Evolutionary conservation across 2,888 invertebrate genomes (phyloP).

Genomic region (Julus scanicus): DNA sequence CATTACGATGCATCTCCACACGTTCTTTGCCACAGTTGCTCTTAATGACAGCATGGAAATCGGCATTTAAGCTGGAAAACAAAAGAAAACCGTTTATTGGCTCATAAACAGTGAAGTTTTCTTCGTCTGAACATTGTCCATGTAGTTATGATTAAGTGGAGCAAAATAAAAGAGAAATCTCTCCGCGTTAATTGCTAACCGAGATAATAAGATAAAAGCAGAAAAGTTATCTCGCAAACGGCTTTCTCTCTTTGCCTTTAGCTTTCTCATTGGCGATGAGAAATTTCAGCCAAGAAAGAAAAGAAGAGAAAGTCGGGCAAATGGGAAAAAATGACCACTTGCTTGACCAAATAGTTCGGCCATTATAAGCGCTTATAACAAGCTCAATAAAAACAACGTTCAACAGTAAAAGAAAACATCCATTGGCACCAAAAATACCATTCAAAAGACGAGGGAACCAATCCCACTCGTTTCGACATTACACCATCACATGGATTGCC

Average conservation of each 20-base stretch:
- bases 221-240: constrained; percentile 7
- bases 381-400: not conserved
- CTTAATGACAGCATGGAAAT: constrained; percentile 28
- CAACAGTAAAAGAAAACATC: not conserved
- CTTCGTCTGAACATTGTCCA: constrained; percentile 11
- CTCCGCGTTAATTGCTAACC: constrained; percentile 33
- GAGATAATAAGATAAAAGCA: constrained; percentile 33
- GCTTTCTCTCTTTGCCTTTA: not conserved
- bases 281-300: not conserved
- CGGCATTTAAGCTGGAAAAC: constrained; percentile 19
- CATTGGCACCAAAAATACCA: not conserved
- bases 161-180: constrained; percentile 33
- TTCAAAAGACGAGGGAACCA: not conserved
- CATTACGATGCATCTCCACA: constrained; percentile 5
- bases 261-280: not conserved
- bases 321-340: not conserved
- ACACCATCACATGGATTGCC: too few relatives aligned
- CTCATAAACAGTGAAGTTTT: constrained; percentile 23
- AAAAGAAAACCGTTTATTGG: constrained; percentile 20
- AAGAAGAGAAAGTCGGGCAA: not conserved
- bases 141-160: constrained; percentile 28
- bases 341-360: not conserved
- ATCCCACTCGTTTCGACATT: not conserved
- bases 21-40: not conserved
- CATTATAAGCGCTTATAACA: constrained; percentile 4